phyloP scores from a whole-genome alignment of 2,888 invertebrate genomes.

The Polylopha cassiicola region DNA sequence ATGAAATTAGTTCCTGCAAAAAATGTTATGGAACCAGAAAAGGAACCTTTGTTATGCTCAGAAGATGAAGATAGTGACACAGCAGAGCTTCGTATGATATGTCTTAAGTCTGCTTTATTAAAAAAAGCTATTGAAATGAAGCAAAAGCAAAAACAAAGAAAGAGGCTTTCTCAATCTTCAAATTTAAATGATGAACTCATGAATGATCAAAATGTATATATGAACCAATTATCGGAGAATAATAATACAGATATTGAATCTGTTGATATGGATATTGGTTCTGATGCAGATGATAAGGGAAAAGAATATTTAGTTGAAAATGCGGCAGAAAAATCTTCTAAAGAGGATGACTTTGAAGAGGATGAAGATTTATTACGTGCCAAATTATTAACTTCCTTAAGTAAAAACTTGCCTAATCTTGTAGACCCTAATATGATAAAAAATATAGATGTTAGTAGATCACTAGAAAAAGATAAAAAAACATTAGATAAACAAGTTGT shows the following conservation, averaged over 20 bases:
- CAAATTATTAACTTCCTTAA: conserved; percentile 76
- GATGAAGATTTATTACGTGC: conserved; percentile 79
- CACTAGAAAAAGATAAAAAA: conserved; percentile 23
- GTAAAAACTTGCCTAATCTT: conserved; percentile 73
- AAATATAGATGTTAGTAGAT: conserved; percentile 26
- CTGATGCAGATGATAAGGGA: conserved; percentile 59
- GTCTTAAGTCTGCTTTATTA: conserved; percentile 81
- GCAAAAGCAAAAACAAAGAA: conserved; percentile 59
- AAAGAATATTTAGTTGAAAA: conserved; percentile 41
- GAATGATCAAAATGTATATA: conserved; percentile 32
- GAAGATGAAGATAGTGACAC: conserved; percentile 80
- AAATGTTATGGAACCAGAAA: conserved; percentile 26
- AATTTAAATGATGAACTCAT: conserved; percentile 49
- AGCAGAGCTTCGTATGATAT: conserved; percentile 79
- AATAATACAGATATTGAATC: conserved; percentile 71
- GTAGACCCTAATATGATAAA: conserved; percentile 43
- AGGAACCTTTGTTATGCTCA: conserved; percentile 34
- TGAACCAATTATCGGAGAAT: conserved; percentile 40
- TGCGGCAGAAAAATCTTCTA: no score
- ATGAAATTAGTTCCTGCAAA: conserved; percentile 29
- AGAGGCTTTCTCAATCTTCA: conserved; percentile 53
- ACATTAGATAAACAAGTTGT: conserved; percentile 27
- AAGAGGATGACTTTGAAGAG: conserved; percentile 71
- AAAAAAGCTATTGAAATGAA: conserved; percentile 80
- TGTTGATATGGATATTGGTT: conserved; percentile 73